Conservation (phyloP, 1,140 invertebrate species). For the Cotesia glomerata region DNA sequence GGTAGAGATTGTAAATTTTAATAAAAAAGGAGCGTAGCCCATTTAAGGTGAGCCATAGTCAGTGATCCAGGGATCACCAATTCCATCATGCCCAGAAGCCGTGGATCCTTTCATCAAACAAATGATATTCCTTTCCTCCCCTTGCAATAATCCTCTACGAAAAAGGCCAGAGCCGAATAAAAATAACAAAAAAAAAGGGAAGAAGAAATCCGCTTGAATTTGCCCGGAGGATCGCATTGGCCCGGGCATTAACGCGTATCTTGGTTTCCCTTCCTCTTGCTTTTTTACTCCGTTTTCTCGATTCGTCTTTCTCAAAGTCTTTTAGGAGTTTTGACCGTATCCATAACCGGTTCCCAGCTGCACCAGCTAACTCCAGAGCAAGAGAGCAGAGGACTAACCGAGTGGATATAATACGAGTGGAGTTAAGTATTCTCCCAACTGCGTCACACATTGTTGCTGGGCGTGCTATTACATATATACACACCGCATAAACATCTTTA, state of each 20-base stretch:
- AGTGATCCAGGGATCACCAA: background rate
- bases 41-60: slow-evolving; percentile 4
- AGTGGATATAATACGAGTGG: no score
- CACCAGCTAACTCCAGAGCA: slow-evolving; percentile 42
- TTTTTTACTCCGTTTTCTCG: slow-evolving; percentile 1
- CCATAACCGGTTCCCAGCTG: slow-evolving; percentile 60
- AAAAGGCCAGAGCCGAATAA: background rate
- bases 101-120: slow-evolving; percentile 11
- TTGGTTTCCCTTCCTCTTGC: slow-evolving; percentile 14
- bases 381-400: no score
- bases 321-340: slow-evolving; percentile 52
- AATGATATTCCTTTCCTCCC: slow-evolving; percentile 18
- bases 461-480: slow-evolving; percentile 21
- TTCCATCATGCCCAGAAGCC: slow-evolving; percentile 12
- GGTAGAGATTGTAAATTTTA: background rate
- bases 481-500: slow-evolving; percentile 1
- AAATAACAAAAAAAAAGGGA: background rate
- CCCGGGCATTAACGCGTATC: slow-evolving; percentile 26
- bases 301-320: slow-evolving; percentile 37
- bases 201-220: background rate
- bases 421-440: no score
- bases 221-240: background rate
- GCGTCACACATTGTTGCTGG: background rate
- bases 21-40: background rate
- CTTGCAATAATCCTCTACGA: slow-evolving; percentile 2